Conservation (phyloP, 1,140 invertebrate genomes). For the Drosophila tsacasi region DNA sequence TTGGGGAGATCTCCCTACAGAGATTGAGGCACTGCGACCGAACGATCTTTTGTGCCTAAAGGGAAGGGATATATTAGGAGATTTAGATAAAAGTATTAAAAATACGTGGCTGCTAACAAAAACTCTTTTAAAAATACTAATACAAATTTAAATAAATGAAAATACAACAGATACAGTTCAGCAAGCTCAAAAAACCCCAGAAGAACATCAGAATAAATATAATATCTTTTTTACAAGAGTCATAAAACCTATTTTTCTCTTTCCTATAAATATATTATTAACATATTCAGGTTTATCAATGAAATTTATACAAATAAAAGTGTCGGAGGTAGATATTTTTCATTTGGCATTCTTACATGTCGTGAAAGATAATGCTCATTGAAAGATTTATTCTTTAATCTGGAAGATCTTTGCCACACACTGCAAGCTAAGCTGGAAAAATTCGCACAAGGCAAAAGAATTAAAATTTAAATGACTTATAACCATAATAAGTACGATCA, state of each 20-base stretch:
- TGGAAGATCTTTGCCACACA: neutral
- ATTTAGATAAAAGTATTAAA: neutral
- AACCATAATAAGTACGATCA: neutral
- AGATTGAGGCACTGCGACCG: too few relatives aligned
- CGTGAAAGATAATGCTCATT: neutral
- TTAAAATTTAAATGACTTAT: neutral
- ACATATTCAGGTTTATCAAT: neutral
- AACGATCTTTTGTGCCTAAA: too few relatives aligned
- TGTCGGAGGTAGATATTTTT: neutral
- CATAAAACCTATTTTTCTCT: neutral
- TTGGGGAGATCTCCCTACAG: too few relatives aligned
- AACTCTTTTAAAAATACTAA: too few relatives aligned
- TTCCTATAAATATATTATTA: neutral
- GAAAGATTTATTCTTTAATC: neutral
- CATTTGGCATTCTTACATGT: slow-evolving; percentile 15
- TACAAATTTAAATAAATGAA: too few relatives aligned
- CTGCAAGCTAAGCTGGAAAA: slow-evolving; percentile 2
- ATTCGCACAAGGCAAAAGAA: neutral
- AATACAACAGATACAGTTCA: neutral
- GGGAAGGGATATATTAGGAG: neutral
- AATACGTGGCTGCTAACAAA: neutral
- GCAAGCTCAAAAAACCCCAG: neutral
- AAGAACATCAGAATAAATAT: neutral
- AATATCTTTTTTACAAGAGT: neutral
- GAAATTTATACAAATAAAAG: neutral